Evolutionary conservation across 2,797 vertebrate species (phyloP).

Genomic region (Gobio occitaniae): DNA sequence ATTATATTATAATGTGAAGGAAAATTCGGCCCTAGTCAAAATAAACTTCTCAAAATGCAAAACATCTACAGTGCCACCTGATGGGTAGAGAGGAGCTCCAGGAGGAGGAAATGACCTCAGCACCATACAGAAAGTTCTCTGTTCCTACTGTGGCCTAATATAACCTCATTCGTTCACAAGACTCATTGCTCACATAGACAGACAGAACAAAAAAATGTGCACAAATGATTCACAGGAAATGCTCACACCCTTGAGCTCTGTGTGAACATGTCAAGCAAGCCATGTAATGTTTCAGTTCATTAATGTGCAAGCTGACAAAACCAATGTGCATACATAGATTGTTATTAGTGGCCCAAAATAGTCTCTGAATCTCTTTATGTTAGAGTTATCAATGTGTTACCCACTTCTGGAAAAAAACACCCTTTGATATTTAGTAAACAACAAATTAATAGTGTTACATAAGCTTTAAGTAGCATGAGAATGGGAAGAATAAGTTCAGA

Average conservation of each 20-base stretch:
- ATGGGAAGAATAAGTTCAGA: constrained; percentile 11
- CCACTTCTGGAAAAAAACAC: constrained; percentile 13
- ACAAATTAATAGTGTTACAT: constrained; percentile 39
- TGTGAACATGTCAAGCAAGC: constrained; percentile 67
- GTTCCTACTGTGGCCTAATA: constrained; percentile 16
- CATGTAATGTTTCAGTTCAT: constrained; percentile 66
- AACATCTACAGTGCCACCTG: constrained; percentile 33
- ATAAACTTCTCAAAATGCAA: neutral
- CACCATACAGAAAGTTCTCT: constrained; percentile 10
- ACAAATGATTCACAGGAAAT: constrained; percentile 56
- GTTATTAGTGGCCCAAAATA: neutral
- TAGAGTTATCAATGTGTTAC: neutral
- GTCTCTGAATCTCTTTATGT: neutral
- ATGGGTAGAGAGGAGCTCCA: constrained; percentile 4
- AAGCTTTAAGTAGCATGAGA: constrained; percentile 22
- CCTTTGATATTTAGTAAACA: neutral
- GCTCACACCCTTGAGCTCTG: constrained; percentile 61
- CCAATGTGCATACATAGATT: neutral
- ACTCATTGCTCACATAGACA: constrained; percentile 16
- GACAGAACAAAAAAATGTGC: neutral
- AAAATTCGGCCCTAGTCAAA: neutral
- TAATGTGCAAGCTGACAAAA: constrained; percentile 34
- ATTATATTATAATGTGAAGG: neutral
- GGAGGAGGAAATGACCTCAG: constrained; percentile 36
- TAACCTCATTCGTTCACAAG: constrained; percentile 26